These are phyloP conservation scores for Zaprionus nigranus DNA, from an alignment of 1,140 invertebrate genomes.

Conservation along the genomic window DNA sequence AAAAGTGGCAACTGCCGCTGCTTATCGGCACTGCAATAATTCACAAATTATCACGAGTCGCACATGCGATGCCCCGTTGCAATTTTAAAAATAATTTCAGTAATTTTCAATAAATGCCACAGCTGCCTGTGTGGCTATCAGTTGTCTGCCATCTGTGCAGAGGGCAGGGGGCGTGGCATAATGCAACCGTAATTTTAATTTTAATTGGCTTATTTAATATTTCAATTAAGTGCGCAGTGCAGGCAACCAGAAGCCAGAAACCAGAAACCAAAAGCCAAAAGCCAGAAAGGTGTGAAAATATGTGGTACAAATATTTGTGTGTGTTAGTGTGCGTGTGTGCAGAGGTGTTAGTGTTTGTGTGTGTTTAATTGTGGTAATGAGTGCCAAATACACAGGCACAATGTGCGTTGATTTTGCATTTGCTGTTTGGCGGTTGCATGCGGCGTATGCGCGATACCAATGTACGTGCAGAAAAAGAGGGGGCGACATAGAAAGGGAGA, in stretches of 20 bases:
- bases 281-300: conserved; percentile 46
- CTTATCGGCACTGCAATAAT: conserved; percentile 53
- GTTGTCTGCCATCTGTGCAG: conserved; percentile 39
- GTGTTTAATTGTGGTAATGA: conserved; percentile 21
- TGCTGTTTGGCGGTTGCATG: conserved; percentile 35
- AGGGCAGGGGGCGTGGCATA: conserved; percentile 19
- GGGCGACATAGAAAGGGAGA: not conserved
- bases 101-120: conserved; percentile 38
- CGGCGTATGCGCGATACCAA: conserved; percentile 37
- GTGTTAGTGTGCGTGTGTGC: conserved; percentile 33
- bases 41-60: conserved; percentile 49
- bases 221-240: conserved; percentile 47
- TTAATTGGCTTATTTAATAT: conserved; percentile 62
- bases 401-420: conserved; percentile 2
- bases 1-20: conserved; percentile 5
- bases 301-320: conserved; percentile 31
- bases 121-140: conserved; percentile 18
- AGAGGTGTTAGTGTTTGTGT: not conserved
- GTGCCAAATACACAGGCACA: conserved; percentile 19
- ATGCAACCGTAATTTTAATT: conserved; percentile 54
- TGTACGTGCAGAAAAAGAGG: not conserved
- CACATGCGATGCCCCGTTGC: conserved; percentile 10
- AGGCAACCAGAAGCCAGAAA: conserved; percentile 18
- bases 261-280: conserved; percentile 27
- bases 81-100: conserved; percentile 30